Conservation (phyloP, 2,888 invertebrate genomes). For the Sympetrum striolatum region DNA sequence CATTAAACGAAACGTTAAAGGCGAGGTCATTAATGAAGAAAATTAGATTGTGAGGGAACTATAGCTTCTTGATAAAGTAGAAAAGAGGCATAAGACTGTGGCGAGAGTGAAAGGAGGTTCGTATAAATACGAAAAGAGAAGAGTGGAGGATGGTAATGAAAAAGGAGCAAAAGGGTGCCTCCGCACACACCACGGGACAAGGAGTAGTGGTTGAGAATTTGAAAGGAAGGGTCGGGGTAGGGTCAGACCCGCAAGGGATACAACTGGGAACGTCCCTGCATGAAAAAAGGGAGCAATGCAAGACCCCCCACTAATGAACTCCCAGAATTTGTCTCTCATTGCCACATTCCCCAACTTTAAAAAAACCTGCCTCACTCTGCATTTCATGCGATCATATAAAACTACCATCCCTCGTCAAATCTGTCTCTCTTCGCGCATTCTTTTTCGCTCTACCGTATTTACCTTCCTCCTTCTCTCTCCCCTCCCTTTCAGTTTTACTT, state of each 20-base stretch:
- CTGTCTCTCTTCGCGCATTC: neutral
- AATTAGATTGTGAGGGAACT: too few species aligned
- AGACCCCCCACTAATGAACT: slow-evolving; percentile 38
- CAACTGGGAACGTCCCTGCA: slow-evolving; percentile 24
- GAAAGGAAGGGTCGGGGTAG: neutral
- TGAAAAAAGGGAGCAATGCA: slow-evolving; percentile 34
- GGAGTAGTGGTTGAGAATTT: neutral
- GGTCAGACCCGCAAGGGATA: neutral
- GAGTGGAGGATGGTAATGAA: neutral
- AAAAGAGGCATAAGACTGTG: too few species aligned
- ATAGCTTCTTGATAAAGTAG: too few species aligned
- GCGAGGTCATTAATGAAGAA: too few species aligned
- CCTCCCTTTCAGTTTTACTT: neutral
- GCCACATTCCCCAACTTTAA: neutral
- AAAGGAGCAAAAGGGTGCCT: neutral
- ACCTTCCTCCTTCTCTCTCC: neutral
- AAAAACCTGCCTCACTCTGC: neutral
- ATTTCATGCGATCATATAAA: neutral
- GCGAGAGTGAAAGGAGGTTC: neutral
- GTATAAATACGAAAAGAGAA: neutral
- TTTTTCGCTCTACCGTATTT: neutral
- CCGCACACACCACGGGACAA: neutral
- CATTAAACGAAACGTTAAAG: too few species aligned
- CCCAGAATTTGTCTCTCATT: slow-evolving; percentile 38
- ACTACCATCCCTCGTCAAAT: neutral